Evolutionary conservation across 2,888 invertebrate species (phyloP), one percentile per base, ranked within the genome.

Genomic region (Ormyrus labotus): DNA sequence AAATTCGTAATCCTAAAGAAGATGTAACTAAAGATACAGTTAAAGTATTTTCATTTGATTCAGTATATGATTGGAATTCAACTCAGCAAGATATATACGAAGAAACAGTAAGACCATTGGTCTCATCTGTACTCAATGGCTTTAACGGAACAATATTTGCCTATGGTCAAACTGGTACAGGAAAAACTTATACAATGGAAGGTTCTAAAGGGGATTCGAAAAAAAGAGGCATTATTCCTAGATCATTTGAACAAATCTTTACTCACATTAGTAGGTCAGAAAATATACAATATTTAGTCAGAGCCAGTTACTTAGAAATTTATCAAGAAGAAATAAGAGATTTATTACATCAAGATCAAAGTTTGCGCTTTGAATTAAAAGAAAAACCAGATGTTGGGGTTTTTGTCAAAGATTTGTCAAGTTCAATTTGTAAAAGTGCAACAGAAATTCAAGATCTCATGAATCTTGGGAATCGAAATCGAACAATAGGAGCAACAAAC

Each of bases 91-190:
- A 96, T 85, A 92, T 99, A 48, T 99, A 99, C 92, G 98, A 98
- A 91, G 98, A 99, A 91, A 97, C 98, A 84, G 98, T 99, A 76
- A 94, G 97, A 68, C 98, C 98, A 0, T 92, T 99, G 86, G 98
- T 99, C 45, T 95, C 98, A 83, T 98, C 98, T 0, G 99, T 99
- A 6, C 93, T 99, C 82, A 96, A 97, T 89, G 99, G 99, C 2
- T 99, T 99, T 92, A 99, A 99, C 92, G 99, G 99, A 11, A 99
- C 99, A 86, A 98, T 99, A 85, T 99, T 99, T 92, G 99, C 99
- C 0, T 99, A 99, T 91, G 99, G 99, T 0, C 99, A 99, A 92
- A 99, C 99, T 0, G 99, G 99, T 82, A 99, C 99, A 0, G 99
- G 99, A 72, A 95, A 95, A 91, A 95, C 95, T 9, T 94, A 93